A percentile compares a stretch with the other conserved stretches of the same genome.
These are phyloP conservation scores for Andricus curvator DNA, from an alignment of 2,888 invertebrate genomes.

Conservation along the genomic window DNA sequence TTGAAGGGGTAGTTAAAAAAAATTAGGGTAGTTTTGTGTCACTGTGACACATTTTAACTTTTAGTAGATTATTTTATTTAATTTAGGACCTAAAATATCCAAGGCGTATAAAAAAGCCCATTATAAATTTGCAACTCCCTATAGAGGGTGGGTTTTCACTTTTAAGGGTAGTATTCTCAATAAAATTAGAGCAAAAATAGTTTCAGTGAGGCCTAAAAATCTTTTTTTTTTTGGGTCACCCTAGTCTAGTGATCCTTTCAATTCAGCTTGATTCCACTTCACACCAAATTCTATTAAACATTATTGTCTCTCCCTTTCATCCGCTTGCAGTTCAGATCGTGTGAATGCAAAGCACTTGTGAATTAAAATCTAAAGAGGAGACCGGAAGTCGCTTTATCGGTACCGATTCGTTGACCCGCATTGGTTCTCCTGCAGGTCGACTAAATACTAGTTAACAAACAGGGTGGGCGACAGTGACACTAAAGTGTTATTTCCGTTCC, in stretches of 20 bases:
- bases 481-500: slow-evolving; percentile 37
- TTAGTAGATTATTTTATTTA: too few species aligned
- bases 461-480: slow-evolving; percentile 11
- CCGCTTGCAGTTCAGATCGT: background rate
- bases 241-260: background rate
- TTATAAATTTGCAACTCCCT: too few species aligned
- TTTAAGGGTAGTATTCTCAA: too few species aligned
- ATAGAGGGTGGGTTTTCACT: too few species aligned
- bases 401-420: background rate
- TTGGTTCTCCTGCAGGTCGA: background rate
- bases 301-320: background rate
- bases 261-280: background rate
- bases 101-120: too few species aligned
- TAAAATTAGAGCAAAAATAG: too few species aligned
- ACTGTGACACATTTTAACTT: too few species aligned
- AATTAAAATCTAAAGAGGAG: slow-evolving; percentile 6
- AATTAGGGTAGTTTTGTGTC: too few species aligned
- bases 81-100: too few species aligned
- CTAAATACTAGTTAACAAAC: background rate
- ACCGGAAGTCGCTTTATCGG: background rate
- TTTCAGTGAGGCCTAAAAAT: too few species aligned
- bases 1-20: too few species aligned
- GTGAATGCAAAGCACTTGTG: background rate
- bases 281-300: background rate
- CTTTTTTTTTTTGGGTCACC: too few species aligned